phyloP scores from a whole-genome alignment of 2,888 invertebrate genomes.

The Elgonia sp. region DNA sequence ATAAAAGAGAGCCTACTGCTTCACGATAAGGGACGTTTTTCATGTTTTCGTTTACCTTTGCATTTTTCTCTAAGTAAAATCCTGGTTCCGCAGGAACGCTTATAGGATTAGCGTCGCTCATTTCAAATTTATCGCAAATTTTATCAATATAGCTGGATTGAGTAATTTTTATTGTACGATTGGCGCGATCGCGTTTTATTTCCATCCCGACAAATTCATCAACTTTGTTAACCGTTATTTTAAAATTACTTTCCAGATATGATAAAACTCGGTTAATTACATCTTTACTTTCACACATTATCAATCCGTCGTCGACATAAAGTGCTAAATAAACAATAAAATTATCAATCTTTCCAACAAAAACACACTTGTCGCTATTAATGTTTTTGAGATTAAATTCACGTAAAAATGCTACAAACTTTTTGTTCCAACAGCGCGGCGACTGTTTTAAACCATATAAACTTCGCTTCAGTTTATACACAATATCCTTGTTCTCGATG shows the following conservation, averaged over 20 bases:
- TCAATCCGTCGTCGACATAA: conserved; percentile 1
- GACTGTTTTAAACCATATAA: conserved; percentile 85
- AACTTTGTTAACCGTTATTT: neutral
- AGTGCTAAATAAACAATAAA: neutral
- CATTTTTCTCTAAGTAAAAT: neutral
- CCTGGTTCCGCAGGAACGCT: neutral
- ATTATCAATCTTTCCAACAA: neutral
- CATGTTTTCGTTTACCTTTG: neutral
- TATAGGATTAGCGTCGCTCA: neutral
- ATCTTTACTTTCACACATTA: neutral
- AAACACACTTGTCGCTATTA: neutral
- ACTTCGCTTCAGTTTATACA: conserved; percentile 78
- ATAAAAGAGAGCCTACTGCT: conserved; percentile 64
- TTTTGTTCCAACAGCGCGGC: conserved; percentile 82
- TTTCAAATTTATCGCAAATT: neutral
- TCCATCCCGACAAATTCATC: neutral
- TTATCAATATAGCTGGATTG: neutral
- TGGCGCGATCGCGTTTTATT: neutral
- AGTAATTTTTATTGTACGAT: neutral
- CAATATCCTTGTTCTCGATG: conserved; percentile 31
- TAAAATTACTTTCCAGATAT: neutral
- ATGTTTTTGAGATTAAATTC: neutral
- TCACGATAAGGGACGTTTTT: conserved; percentile 16
- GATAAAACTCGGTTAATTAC: neutral
- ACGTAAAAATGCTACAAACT: conserved; percentile 38